Conservation (phyloP, 2,113 vertebrate genomes). For the Gorsachius goisagi region DNA sequence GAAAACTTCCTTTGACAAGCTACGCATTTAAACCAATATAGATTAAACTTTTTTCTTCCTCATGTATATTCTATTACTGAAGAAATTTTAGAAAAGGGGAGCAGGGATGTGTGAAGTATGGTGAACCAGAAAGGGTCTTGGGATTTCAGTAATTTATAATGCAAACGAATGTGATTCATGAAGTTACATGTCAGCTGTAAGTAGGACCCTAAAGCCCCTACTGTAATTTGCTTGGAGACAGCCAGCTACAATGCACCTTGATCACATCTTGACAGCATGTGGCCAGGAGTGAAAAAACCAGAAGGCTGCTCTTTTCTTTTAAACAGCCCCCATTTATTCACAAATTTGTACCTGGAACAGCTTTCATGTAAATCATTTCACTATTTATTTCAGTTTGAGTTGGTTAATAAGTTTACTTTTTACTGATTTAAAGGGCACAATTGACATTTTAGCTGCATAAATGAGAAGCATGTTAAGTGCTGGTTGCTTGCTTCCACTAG, state of each 20-base stretch:
- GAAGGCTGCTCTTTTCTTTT: background rate
- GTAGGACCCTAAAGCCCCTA: background rate
- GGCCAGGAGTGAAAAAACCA: conserved; percentile 11
- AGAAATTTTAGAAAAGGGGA: conserved; percentile 9
- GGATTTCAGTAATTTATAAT: conserved; percentile 36
- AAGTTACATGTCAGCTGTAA: conserved; percentile 24
- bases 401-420: conserved; percentile 37
- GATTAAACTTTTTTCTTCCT: conserved; percentile 14
- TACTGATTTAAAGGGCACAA: background rate
- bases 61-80: background rate
- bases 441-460: background rate
- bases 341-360: background rate
- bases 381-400: conserved; percentile 27
- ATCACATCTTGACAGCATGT: conserved; percentile 42
- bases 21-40: conserved; percentile 21
- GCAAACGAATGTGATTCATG: conserved; percentile 53
- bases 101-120: conserved; percentile 11
- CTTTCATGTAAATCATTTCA: conserved; percentile 36
- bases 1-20: conserved; percentile 45
- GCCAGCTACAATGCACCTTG: conserved; percentile 27
- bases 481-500: background rate
- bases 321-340: conserved; percentile 11
- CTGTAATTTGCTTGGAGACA: conserved; percentile 47
- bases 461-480: background rate
- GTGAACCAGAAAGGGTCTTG: conserved; percentile 8